These are phyloP conservation scores for Brachionus paranguensis DNA, from an alignment of 1,140 invertebrate species.

Conservation along the genomic window DNA sequence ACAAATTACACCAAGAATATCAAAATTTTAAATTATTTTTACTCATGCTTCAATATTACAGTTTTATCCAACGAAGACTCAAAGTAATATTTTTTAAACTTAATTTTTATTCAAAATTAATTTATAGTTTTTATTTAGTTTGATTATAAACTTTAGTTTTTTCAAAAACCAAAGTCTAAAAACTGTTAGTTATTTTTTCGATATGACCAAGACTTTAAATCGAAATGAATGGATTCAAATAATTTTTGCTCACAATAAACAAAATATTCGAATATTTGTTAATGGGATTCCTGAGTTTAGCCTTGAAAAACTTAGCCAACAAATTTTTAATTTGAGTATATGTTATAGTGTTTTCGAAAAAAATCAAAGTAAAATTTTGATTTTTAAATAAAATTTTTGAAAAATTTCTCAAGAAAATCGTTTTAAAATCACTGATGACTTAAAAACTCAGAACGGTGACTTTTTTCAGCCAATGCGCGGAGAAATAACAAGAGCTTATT, in stretches of 20 bases:
- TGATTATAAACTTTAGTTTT: not conserved
- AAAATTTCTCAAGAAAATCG: not conserved
- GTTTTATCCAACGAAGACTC: conserved; percentile 6
- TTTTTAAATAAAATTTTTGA: not conserved
- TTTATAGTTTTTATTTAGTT: not conserved
- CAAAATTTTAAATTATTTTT: not conserved
- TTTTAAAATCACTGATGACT: not conserved
- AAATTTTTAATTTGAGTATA: not conserved
- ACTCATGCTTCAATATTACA: not conserved
- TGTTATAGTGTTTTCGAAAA: not conserved
- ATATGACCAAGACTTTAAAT: not conserved
- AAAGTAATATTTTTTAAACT: not conserved
- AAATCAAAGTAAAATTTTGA: not conserved
- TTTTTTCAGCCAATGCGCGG: conserved; percentile 17
- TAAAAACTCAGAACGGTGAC: not conserved
- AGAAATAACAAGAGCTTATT: conserved; percentile 33
- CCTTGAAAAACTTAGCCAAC: not conserved
- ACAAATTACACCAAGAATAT: conserved; percentile 23
- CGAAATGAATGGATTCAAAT: conserved; percentile 1
- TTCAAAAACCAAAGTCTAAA: not conserved
- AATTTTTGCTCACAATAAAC: not conserved
- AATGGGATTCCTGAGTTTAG: not conserved
- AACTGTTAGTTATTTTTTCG: not conserved
- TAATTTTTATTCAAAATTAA: not conserved
- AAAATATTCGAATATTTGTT: not conserved